Evolutionary conservation across 1,140 invertebrate species (phyloP).

Genomic region (Papilio dardanus): DNA sequence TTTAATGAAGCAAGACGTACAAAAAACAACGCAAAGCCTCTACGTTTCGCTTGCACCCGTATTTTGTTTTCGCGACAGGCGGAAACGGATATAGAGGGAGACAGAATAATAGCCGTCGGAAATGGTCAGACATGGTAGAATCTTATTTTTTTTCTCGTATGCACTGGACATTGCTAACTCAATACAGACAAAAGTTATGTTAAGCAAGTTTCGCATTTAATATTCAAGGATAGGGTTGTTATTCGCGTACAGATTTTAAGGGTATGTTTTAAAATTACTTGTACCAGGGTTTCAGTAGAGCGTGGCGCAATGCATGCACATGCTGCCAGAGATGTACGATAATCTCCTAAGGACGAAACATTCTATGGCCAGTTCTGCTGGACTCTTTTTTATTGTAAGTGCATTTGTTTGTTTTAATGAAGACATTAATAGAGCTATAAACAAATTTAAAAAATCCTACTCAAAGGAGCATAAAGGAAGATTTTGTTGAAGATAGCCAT

Average conservation of each 20-base stretch:
- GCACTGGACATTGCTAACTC: conserved; percentile 74
- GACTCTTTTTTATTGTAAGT: conserved; percentile 16
- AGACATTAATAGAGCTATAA: conserved; percentile 1
- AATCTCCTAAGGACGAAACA: conserved; percentile 39
- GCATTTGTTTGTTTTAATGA: conserved; percentile 23
- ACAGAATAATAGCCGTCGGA: conserved; percentile 82
- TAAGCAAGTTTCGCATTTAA: conserved; percentile 46
- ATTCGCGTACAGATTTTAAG: conserved; percentile 37
- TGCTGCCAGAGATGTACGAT: conserved; percentile 52
- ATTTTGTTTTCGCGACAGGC: conserved; percentile 80
- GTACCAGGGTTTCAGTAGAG: conserved; percentile 56
- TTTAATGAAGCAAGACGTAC: conserved; percentile 43
- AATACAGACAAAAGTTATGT: conserved; percentile 50
- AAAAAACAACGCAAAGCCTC: conserved; percentile 54
- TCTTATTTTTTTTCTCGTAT: conserved; percentile 76
- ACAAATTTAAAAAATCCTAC: background rate
- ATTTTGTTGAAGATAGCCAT: background rate
- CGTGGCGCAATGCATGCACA: conserved; percentile 58
- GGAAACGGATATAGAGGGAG: conserved; percentile 81
- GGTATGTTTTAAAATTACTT: conserved; percentile 57
- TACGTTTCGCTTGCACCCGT: conserved; percentile 63
- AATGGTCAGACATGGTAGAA: conserved; percentile 81
- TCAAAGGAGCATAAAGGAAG: background rate
- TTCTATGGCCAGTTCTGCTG: conserved; percentile 31
- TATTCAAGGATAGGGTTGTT: conserved; percentile 36